Conservation (phyloP, 2,888 invertebrate genomes). For the Pherbina coryleti region DNA sequence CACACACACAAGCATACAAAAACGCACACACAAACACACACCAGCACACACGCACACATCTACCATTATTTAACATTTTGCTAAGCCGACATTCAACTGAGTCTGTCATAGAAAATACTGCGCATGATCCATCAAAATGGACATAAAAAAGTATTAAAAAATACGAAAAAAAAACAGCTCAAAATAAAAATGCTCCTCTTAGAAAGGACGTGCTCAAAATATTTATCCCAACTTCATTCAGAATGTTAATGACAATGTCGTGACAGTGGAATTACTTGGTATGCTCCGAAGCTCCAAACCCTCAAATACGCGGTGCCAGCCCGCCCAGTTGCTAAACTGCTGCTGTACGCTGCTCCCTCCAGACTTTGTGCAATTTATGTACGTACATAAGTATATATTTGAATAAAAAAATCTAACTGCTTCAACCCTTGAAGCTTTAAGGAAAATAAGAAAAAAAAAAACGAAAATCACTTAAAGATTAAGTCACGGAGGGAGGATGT, state of each 20-base stretch:
- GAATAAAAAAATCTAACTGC: not conserved
- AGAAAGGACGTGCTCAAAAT: constrained; percentile 26
- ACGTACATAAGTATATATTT: not conserved
- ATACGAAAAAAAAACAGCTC: not conserved
- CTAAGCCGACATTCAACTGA: no score
- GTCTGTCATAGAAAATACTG: not conserved
- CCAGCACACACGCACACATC: not conserved
- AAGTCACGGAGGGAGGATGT: not conserved
- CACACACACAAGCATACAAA: no score
- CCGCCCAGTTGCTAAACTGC: not conserved
- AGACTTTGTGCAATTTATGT: not conserved
- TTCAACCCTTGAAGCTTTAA: not conserved
- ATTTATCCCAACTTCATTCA: constrained; percentile 23
- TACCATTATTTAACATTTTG: no score
- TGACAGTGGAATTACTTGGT: constrained; percentile 7
- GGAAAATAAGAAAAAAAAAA: not conserved
- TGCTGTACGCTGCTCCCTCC: not conserved
- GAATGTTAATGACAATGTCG: constrained; percentile 28
- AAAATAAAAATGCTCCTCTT: constrained; percentile 9
- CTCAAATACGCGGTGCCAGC: not conserved
- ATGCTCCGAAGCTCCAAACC: not conserved
- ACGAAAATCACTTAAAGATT: not conserved
- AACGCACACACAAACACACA: constrained; percentile 9
- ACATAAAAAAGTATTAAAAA: not conserved
- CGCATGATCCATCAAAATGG: not conserved